Percentiles rank a stretch among this genome's conserved stretches.
Conservation (phyloP, 1,140 invertebrate species). For the Drosophila arawakana region DNA sequence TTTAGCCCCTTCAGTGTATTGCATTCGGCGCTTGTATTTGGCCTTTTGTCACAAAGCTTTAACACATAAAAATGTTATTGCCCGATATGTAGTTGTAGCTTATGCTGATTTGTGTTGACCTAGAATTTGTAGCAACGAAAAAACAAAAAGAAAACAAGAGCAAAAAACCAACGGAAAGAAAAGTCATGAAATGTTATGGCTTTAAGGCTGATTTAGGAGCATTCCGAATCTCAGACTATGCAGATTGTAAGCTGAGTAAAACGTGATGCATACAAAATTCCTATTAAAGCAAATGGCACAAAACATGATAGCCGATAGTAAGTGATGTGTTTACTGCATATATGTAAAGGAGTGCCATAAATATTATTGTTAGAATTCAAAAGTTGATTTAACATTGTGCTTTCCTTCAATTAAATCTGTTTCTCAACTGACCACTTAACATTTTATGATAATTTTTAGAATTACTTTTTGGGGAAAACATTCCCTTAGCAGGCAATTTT, state of each 20-base stretch:
- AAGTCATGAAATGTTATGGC: constrained; percentile 57
- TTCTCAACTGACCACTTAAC: constrained; percentile 7
- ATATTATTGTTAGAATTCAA: background rate
- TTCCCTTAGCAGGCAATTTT: constrained; percentile 25
- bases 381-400: background rate
- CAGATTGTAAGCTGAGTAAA: constrained; percentile 30
- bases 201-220: constrained; percentile 68
- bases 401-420: constrained; percentile 1
- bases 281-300: background rate
- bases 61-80: constrained; percentile 83
- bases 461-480: constrained; percentile 45
- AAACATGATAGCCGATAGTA: background rate
- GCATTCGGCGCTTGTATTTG: constrained; percentile 51
- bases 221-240: constrained; percentile 27
- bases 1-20: constrained; percentile 6
- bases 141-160: constrained; percentile 7
- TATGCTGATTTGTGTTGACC: constrained; percentile 81
- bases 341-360: background rate
- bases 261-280: constrained; percentile 35
- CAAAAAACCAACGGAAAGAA: background rate
- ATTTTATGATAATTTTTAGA: constrained; percentile 24
- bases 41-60: constrained; percentile 81
- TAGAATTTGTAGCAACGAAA: constrained; percentile 48
- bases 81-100: constrained; percentile 75
- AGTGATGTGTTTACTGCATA: background rate